Conservation (phyloP, 2,797 vertebrate genomes). For the Odontamblyopus rebecca region DNA sequence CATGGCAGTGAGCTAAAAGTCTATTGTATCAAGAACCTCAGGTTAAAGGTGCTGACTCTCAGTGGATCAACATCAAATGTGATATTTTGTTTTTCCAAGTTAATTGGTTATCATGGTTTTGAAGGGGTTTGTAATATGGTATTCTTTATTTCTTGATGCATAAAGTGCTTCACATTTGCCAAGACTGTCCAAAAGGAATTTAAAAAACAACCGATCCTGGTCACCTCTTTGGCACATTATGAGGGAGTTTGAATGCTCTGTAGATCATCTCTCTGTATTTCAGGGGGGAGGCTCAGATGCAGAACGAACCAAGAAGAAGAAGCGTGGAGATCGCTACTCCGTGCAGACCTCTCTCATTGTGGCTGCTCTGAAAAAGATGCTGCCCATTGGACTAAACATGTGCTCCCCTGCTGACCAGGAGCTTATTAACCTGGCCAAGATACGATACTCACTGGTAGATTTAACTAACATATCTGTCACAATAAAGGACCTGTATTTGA, state of each 20-base stretch:
- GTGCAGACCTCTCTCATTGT: conserved; percentile 94
- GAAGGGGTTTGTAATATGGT: conserved; percentile 13
- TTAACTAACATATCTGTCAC: conserved; percentile 4
- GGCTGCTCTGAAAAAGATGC: conserved; percentile 95
- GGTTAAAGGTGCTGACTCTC: conserved; percentile 2
- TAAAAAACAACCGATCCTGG: conserved; percentile 11
- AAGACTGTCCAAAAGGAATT: not conserved
- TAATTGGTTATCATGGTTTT: conserved; percentile 22
- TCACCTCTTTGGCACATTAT: conserved; percentile 14
- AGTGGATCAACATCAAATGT: not conserved
- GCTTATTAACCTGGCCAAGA: conserved; percentile 89
- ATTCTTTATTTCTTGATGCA: conserved; percentile 19
- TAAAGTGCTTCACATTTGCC: not conserved
- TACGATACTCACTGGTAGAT: conserved; percentile 89
- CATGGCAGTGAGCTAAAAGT: conserved; percentile 11
- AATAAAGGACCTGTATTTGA: no score
- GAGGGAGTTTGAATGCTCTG: conserved; percentile 56
- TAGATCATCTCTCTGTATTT: conserved; percentile 47
- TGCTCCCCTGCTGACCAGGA: conserved; percentile 95
- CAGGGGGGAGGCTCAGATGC: conserved; percentile 91
- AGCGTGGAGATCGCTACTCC: conserved; percentile 90
- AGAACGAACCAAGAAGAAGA: conserved; percentile 92
- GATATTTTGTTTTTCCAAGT: conserved; percentile 13
- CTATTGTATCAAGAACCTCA: not conserved
- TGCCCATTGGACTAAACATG: conserved; percentile 97